Conservation (phyloP, 2,113 vertebrate species). For the Chamaea fasciata region DNA sequence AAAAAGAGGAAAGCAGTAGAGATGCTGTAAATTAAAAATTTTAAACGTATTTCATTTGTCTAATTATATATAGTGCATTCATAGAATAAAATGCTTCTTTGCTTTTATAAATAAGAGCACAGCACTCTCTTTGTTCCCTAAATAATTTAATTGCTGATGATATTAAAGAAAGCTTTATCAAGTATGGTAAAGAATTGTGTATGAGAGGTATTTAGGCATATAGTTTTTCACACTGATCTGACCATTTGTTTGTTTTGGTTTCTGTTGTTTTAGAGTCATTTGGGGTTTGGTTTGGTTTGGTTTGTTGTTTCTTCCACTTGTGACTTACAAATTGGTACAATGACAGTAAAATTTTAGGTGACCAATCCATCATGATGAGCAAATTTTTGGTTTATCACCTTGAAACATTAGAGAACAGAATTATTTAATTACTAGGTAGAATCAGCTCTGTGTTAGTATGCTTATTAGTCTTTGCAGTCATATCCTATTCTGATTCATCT, state of each 20-base stretch:
- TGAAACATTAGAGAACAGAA: background rate
- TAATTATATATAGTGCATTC: background rate
- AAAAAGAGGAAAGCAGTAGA: background rate
- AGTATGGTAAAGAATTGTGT: background rate
- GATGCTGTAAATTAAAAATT: background rate
- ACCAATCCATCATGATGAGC: background rate
- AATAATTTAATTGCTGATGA: background rate
- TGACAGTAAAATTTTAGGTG: background rate
- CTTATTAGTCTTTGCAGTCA: background rate
- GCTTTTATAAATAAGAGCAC: background rate
- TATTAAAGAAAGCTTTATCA: background rate
- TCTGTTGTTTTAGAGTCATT: background rate
- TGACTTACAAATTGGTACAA: background rate
- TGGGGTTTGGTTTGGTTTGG: accelerated
- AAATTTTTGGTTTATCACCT: background rate
- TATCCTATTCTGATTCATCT: background rate
- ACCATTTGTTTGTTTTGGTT: background rate
- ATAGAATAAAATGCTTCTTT: background rate
- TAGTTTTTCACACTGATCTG: background rate
- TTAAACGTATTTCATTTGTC: background rate
- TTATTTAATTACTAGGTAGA: background rate
- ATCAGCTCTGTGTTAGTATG: background rate
- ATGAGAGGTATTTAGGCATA: background rate
- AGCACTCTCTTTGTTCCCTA: background rate
- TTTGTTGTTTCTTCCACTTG: background rate